Evolutionary conservation across 2,888 invertebrate species (phyloP).

Genomic region (Drosophila niveifrons): DNA sequence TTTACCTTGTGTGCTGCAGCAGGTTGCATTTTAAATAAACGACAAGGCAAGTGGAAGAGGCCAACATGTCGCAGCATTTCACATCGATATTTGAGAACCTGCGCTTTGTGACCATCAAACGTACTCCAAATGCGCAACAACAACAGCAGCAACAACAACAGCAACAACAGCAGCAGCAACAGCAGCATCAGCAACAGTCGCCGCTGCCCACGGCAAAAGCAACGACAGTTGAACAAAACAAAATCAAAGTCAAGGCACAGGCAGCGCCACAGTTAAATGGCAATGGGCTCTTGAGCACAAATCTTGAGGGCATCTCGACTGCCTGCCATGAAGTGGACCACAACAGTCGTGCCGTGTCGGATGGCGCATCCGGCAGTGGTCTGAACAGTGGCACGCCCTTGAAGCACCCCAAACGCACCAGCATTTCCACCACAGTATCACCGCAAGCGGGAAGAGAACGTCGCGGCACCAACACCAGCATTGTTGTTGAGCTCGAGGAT

Average conservation of each 20-base stretch:
- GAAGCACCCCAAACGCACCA: constrained; percentile 72
- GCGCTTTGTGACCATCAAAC: constrained; percentile 82
- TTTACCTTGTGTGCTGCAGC: constrained; percentile 64
- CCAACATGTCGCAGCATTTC: constrained; percentile 84
- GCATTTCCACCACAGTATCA: constrained; percentile 60
- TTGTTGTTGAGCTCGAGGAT: constrained; percentile 65
- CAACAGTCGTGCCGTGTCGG: constrained; percentile 34
- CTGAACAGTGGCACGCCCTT: constrained; percentile 59
- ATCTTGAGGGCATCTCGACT: constrained; percentile 47
- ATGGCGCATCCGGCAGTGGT: constrained; percentile 30
- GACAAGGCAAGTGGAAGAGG: constrained; percentile 32
- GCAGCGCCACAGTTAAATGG: constrained; percentile 64
- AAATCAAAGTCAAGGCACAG: constrained; percentile 68
- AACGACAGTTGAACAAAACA: constrained; percentile 58
- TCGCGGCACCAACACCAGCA: constrained; percentile 73
- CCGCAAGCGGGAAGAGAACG: constrained; percentile 64
- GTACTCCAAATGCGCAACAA: constrained; percentile 68
- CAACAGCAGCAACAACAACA: constrained; percentile 58
- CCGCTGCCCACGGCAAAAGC: constrained; percentile 48
- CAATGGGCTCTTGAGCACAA: constrained; percentile 66
- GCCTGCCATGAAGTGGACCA: constrained; percentile 63
- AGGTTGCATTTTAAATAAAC: constrained; percentile 71
- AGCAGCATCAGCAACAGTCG: constrained; percentile 56
- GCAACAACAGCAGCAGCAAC: constrained; percentile 51
- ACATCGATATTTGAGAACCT: constrained; percentile 84